Evolutionary conservation across 2,797 vertebrate genomes (phyloP).

Genomic region (Chromobotia macracanthus): DNA sequence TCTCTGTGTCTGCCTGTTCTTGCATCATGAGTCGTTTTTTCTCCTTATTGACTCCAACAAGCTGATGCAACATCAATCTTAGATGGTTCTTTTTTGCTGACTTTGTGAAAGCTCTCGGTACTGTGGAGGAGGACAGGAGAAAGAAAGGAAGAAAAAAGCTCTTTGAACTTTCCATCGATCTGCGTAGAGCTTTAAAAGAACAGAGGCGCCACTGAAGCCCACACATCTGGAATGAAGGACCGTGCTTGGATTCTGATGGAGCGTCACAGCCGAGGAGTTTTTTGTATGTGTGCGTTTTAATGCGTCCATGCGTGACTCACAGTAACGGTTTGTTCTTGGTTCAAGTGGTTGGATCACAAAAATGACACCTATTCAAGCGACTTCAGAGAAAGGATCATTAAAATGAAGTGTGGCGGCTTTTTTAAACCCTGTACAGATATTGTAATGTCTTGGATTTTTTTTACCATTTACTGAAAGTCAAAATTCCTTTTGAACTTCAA

Average conservation of each 20-base stretch:
- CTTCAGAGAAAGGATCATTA: constrained; percentile 15
- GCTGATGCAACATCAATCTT: constrained; percentile 50
- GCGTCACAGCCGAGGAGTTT: neutral
- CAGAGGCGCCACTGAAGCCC: constrained; percentile 49
- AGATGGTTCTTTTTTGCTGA: constrained; percentile 48
- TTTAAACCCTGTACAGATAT: constrained; percentile 12
- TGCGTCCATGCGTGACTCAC: constrained; percentile 34
- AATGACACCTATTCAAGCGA: constrained; percentile 30
- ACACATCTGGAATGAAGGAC: constrained; percentile 45
- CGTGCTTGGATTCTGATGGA: constrained; percentile 26
- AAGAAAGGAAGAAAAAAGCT: constrained; percentile 29
- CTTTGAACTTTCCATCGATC: constrained; percentile 54
- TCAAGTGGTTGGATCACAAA: constrained; percentile 39
- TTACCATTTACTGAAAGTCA: neutral
- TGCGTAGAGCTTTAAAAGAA: constrained; percentile 52
- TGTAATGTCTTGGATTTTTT: constrained; percentile 2
- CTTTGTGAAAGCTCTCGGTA: constrained; percentile 36
- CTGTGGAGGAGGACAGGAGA: constrained; percentile 40
- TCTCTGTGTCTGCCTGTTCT: constrained; percentile 25
- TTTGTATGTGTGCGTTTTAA: constrained; percentile 35
- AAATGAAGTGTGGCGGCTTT: constrained; percentile 3
- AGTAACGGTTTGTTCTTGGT: constrained; percentile 27
- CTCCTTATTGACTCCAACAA: constrained; percentile 40
- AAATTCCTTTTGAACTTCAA: constrained; percentile 23
- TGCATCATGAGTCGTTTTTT: constrained; percentile 21